These are phyloP conservation scores for Montipora capitata DNA, from an alignment of 92 coral and sea anemone species.

Conservation along the genomic window DNA sequence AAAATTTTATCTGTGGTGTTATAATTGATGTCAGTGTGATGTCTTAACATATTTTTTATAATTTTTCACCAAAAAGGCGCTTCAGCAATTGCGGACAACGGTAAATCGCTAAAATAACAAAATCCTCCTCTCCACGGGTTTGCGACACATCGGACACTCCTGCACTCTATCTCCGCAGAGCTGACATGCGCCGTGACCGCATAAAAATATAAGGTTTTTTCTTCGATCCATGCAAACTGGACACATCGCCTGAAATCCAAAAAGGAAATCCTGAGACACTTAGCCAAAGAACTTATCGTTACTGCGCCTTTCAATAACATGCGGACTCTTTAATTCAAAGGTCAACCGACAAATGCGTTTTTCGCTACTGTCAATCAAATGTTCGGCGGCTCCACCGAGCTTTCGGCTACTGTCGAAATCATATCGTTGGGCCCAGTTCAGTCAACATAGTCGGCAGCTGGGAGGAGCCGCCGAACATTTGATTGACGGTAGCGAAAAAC, in stretches of 20 bases:
- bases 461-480: too few species aligned
- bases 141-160: conserved; percentile 98
- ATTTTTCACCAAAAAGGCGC: neutral
- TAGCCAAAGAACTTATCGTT: neutral
- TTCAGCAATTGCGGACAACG: neutral
- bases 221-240: conserved; percentile 99
- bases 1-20: too few species aligned
- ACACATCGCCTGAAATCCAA: conserved; percentile 85
- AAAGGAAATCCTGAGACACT: neutral
- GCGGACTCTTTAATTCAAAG: too few species aligned
- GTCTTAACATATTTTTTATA: neutral
- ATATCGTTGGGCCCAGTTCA: too few species aligned
- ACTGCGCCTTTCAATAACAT: too few species aligned
- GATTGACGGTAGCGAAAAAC: too few species aligned
- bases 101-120: conserved; percentile 76
- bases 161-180: conserved; percentile 99
- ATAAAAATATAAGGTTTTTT: conserved; percentile 96
- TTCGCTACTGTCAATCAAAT: too few species aligned
- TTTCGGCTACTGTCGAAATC: too few species aligned
- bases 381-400: too few species aligned
- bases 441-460: too few species aligned
- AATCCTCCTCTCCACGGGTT: conserved; percentile 95
- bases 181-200: conserved; percentile 99
- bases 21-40: neutral
- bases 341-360: too few species aligned